phyloP scores from a whole-genome alignment of 2,888 invertebrate species.

The Andricus curvator region DNA sequence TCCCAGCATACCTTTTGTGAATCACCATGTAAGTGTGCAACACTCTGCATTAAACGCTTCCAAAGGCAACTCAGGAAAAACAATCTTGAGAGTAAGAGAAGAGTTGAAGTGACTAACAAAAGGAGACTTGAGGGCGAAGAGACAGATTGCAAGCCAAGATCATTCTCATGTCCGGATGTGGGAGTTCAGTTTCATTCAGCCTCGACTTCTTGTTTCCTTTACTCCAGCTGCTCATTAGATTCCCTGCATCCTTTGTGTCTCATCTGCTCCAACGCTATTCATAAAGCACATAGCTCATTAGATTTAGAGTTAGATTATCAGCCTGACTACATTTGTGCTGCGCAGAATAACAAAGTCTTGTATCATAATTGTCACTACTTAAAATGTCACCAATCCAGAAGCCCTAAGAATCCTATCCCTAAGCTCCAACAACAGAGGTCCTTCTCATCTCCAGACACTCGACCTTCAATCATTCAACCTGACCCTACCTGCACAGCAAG shows the following conservation, averaged over 20 bases:
- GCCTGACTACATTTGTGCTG: conserved; percentile 41
- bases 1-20: background rate
- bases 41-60: background rate
- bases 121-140: conserved; percentile 8
- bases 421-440: conserved; percentile 74
- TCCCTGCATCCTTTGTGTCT: conserved; percentile 39
- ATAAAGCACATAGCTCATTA: conserved; percentile 41
- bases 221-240: conserved; percentile 35
- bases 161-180: conserved; percentile 51
- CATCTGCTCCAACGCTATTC: conserved; percentile 42
- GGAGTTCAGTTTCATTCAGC: conserved; percentile 20
- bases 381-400: conserved; percentile 50
- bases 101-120: conserved; percentile 14
- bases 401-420: conserved; percentile 54
- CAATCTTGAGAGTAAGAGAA: background rate
- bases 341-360: conserved; percentile 49
- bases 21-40: conserved; percentile 1
- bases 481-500: conserved; percentile 81
- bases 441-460: conserved; percentile 76
- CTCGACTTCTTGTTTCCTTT: conserved; percentile 9
- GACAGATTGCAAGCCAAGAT: conserved; percentile 23
- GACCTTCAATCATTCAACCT: conserved; percentile 77
- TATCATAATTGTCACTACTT: conserved; percentile 46
- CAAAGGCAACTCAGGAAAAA: conserved; percentile 11
- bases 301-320: conserved; percentile 31